Percentiles rank a stretch among this genome's conserved stretches.
phyloP scores from a whole-genome alignment of 2,888 invertebrate genomes.

The Mellilla xanthometata region DNA sequence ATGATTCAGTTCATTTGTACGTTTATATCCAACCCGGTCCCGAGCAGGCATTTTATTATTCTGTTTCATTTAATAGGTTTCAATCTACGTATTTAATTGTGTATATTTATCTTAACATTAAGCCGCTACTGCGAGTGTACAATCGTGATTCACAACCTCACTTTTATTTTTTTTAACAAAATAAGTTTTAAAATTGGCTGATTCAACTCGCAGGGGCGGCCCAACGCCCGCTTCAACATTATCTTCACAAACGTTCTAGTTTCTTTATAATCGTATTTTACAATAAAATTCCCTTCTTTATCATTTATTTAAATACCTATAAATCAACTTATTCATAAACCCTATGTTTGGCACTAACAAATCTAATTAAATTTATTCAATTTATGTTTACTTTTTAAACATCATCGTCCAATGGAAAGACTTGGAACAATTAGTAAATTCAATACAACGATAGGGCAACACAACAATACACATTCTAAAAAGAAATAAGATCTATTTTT shows the following conservation, averaged over 20 bases:
- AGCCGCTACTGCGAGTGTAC: constrained; percentile 57
- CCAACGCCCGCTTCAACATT: constrained; percentile 52
- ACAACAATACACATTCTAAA: constrained; percentile 18
- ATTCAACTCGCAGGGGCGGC: constrained; percentile 55
- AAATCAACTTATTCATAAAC: constrained; percentile 75
- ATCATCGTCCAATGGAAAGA: constrained; percentile 47
- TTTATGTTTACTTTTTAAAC: constrained; percentile 47
- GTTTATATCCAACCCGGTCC: constrained; percentile 66
- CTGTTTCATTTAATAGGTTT: constrained; percentile 55
- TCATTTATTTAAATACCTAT: constrained; percentile 67
- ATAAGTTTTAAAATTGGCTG: constrained; percentile 76
- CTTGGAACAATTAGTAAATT: constrained; percentile 26
- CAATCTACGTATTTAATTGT: constrained; percentile 59
- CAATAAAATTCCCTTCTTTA: constrained; percentile 60
- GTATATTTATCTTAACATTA: constrained; percentile 63
- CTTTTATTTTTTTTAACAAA: constrained; percentile 55
- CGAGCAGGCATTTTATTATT: constrained; percentile 61
- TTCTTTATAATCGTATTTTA: constrained; percentile 71
- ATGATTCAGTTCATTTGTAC: constrained; percentile 52
- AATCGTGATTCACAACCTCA: constrained; percentile 75
- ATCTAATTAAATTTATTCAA: constrained; percentile 70
- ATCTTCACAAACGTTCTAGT: constrained; percentile 75
- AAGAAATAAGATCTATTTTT: constrained; percentile 29
- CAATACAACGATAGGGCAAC: constrained; percentile 41
- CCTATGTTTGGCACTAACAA: constrained; percentile 79